A percentile compares a stretch with the other conserved stretches of the same genome.
Evolutionary conservation across 2,797 vertebrate species (phyloP).

Genomic region (Platyrinchus mystaceus): DNA sequence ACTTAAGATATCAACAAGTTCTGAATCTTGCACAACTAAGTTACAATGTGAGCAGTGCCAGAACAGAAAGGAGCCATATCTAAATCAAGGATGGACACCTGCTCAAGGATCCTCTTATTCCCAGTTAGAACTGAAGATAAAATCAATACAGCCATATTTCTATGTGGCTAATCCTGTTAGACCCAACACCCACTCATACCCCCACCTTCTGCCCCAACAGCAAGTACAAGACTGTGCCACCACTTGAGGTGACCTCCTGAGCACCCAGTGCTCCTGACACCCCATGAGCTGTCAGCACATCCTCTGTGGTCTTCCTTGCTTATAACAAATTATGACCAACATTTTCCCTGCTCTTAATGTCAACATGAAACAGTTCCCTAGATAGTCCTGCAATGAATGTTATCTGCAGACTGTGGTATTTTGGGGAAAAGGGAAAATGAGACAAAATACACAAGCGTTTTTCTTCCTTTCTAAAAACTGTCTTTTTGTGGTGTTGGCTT

Average conservation of each 20-base stretch:
- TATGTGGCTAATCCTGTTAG: neutral
- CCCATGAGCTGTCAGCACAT: neutral
- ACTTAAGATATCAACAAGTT: neutral
- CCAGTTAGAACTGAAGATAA: neutral
- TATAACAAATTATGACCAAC: neutral
- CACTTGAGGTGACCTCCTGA: neutral
- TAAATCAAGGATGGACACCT: neutral
- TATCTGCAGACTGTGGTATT: slow-evolving; percentile 37
- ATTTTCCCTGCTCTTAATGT: neutral
- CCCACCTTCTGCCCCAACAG: neutral
- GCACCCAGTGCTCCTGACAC: accelerated
- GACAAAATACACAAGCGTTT: slow-evolving; percentile 11
- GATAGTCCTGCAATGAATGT: neutral
- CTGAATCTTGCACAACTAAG: neutral
- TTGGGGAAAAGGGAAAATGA: neutral
- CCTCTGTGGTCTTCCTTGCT: neutral
- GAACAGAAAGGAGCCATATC: neutral
- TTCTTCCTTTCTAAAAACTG: neutral
- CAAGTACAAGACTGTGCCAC: neutral
- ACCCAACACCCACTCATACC: neutral
- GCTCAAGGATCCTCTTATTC: neutral
- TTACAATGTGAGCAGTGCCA: neutral
- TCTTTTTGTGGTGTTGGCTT: neutral
- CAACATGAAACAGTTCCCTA: neutral
- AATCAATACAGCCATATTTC: neutral